Evolutionary conservation across 2,113 vertebrate species (phyloP).

Genomic region (Oenanthe oenanthe): DNA sequence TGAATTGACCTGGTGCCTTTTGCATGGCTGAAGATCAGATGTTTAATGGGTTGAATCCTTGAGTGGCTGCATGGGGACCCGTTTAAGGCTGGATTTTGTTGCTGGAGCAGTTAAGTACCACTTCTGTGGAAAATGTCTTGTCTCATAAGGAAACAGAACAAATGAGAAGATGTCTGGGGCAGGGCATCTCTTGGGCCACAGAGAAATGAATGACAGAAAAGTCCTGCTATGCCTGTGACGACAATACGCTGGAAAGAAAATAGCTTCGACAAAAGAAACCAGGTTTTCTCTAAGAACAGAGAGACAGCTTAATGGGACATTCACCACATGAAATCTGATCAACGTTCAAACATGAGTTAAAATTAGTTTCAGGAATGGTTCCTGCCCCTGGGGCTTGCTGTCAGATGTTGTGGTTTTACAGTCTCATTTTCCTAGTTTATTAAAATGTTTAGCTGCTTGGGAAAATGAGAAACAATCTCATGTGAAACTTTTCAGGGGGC

Average conservation of each 20-base stretch:
- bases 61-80: not conserved
- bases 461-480: slow-evolving; percentile 33
- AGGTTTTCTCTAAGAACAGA: slow-evolving; percentile 51
- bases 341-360: slow-evolving; percentile 50
- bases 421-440: slow-evolving; percentile 52
- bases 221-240: slow-evolving; percentile 12
- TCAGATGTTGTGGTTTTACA: slow-evolving; percentile 55
- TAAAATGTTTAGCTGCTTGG: slow-evolving; percentile 53
- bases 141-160: slow-evolving; percentile 13
- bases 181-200: not conserved
- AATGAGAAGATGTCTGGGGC: slow-evolving; percentile 23
- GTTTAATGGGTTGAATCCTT: not conserved
- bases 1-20: not conserved
- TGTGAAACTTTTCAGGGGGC: slow-evolving; percentile 2
- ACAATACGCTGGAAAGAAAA: slow-evolving; percentile 18
- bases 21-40: slow-evolving; percentile 1
- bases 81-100: not conserved
- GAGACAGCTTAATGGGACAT: slow-evolving; percentile 46
- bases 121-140: slow-evolving; percentile 1
- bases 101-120: not conserved
- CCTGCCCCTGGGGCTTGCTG: slow-evolving; percentile 37
- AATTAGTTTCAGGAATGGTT: slow-evolving; percentile 59
- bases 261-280: slow-evolving; percentile 29
- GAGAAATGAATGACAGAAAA: not conserved
- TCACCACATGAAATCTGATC: slow-evolving; percentile 61